Evolutionary conservation across 2,113 vertebrate species (phyloP).

Genomic region (Rattus rattus): DNA sequence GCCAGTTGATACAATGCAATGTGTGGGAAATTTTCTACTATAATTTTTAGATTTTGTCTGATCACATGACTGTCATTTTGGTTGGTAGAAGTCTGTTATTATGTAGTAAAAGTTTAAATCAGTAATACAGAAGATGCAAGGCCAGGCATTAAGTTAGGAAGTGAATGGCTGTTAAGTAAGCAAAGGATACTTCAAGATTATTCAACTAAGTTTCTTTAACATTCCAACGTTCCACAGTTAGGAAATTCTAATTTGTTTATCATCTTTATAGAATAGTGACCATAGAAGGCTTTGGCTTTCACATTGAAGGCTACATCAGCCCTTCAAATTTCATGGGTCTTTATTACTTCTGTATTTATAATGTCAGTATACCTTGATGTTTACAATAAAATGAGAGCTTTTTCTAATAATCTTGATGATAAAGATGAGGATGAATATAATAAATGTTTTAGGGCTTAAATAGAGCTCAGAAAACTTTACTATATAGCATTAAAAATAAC

Average conservation of each 20-base stretch:
- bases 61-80: neutral
- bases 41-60: neutral
- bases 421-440: neutral
- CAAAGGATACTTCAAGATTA: neutral
- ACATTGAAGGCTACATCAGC: too few relatives aligned
- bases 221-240: neutral
- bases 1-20: neutral
- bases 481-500: conserved; percentile 1
- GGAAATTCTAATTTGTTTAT: neutral
- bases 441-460: neutral
- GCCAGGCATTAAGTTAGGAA: neutral
- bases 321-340: too few relatives aligned
- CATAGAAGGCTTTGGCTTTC: too few relatives aligned
- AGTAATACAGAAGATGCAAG: neutral
- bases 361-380: neutral
- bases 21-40: neutral
- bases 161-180: neutral
- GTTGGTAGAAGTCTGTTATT: neutral
- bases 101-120: neutral
- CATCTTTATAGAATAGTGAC: too few relatives aligned
- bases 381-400: neutral
- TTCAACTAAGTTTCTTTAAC: neutral
- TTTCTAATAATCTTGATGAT: neutral
- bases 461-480: neutral
- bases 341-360: conserved; percentile 16